Base-by-base conservation (phyloP, 2,113 vertebrate species). In the Dipodomys merriami region DNA sequence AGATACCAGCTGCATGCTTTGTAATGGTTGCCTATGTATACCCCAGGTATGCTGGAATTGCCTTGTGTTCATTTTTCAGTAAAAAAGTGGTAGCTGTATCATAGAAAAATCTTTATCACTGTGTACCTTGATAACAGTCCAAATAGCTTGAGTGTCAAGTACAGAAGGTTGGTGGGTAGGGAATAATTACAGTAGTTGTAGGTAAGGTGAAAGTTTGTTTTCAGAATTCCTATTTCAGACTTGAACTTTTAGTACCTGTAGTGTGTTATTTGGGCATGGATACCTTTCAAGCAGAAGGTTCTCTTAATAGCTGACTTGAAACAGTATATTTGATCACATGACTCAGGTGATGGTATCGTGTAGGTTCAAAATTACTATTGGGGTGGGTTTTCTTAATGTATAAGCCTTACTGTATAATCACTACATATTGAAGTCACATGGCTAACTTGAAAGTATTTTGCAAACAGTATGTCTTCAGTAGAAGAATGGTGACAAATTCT, bases 231-330 rank as follows among this genome's bases (percentile, higher is more conserved):
- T 35, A 0, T 29, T 88, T 71, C 27, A 30, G 49, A 33, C 68
- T 35, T 65, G 12, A 39, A 83, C 76, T 62, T 84, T 35, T 11
- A 79, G 27, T 93, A 1, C 65, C 69, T 68, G 10, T 27, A 23
- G 22, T 39, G 79, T 80, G 29, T 76, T 30, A 0, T 84, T 3
- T 60, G 49, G 35, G 62, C 25, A 44, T 12, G 35, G 67, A 44
- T 69, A 71, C 88, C 64, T 91, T 44, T 71, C 73, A 79, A 84
- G 78, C 49, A 44, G 46, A 90, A 49, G 19, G 68, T 91, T 90
- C 12, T 46, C 33, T 71, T 71, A 49, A 25, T 67, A 25, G 80
- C 78, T 60, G 57, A 74, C 53, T 35, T 2, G 27, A 67, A 20
- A 12, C 18, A 16, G 27, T 53, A 20, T 82, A 19, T 91, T 82